Conservation (phyloP, 2,797 vertebrate species). For the Cheirogaleus major region DNA sequence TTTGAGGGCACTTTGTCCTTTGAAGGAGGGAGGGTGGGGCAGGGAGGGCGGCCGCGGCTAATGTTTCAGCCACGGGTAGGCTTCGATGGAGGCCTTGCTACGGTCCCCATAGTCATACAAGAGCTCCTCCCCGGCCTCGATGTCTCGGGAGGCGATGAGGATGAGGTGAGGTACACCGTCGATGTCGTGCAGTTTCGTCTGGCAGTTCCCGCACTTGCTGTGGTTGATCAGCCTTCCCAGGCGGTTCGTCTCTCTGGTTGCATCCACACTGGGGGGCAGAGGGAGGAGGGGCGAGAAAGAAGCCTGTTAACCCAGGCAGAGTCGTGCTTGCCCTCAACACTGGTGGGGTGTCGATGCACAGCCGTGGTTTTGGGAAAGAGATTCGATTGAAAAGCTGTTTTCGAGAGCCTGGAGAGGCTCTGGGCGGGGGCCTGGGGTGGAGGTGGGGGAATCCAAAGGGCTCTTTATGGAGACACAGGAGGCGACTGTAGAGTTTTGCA, state of each 20-base stretch:
- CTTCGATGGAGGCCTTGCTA: conserved; percentile 93
- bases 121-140: conserved; percentile 92
- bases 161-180: conserved; percentile 92
- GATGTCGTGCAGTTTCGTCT: conserved; percentile 94
- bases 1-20: conserved; percentile 75
- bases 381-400: not conserved
- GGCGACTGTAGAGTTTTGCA: not conserved
- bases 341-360: not conserved
- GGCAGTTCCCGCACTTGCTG: conserved; percentile 95
- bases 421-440: not conserved
- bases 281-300: not conserved
- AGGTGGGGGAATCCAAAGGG: not conserved
- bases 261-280: conserved; percentile 89
- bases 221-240: conserved; percentile 96
- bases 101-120: conserved; percentile 92
- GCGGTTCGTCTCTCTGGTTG: conserved; percentile 92
- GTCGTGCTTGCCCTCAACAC: fast-evolving
- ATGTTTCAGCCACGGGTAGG: conserved; percentile 84
- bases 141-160: conserved; percentile 93
- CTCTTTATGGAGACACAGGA: not conserved
- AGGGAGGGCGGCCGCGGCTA: not conserved
- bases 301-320: not conserved
- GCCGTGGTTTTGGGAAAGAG: not conserved
- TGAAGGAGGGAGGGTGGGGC: not conserved
- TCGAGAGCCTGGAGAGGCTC: not conserved